A percentile compares a stretch with the other conserved stretches of the same genome.
Evolutionary conservation across 1,140 invertebrate species (phyloP).

Genomic region (Probaryconus sp.): DNA sequence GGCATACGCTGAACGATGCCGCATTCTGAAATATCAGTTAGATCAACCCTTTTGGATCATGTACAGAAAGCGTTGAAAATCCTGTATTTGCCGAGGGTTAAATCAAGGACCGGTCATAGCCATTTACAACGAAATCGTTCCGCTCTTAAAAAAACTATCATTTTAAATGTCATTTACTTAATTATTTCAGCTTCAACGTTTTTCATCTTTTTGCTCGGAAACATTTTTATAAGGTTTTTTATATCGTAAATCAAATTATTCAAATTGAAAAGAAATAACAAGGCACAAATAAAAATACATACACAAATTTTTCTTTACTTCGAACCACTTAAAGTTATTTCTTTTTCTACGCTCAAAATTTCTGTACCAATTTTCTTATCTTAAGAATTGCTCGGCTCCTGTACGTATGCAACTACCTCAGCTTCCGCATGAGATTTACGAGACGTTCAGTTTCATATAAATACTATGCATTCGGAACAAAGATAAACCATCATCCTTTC

Average conservation of each 20-base stretch:
- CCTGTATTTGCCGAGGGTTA: constrained; percentile 45
- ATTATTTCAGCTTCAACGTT: too few species aligned
- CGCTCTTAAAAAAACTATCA: too few species aligned
- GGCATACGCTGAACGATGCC: constrained; percentile 63
- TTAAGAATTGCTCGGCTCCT: constrained; percentile 29
- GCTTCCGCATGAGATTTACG: constrained; percentile 23
- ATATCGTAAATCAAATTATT: too few species aligned
- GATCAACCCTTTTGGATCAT: constrained; percentile 70
- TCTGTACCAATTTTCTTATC: too few species aligned
- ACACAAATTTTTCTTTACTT: too few species aligned
- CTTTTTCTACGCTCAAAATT: too few species aligned
- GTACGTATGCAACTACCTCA: constrained; percentile 14
- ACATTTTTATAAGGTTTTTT: too few species aligned
- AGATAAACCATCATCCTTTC: constrained; percentile 24
- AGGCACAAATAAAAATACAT: too few species aligned
- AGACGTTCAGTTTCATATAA: constrained; percentile 36
- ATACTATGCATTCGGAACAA: constrained; percentile 20
- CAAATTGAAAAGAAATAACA: too few species aligned
- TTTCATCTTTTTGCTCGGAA: too few species aligned
- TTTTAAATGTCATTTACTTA: constrained; percentile 44
- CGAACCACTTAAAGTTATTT: too few species aligned
- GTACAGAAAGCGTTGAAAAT: constrained; percentile 43
- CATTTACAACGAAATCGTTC: constrained; percentile 30
- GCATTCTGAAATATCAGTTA: constrained; percentile 69
- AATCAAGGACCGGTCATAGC: constrained; percentile 51